phyloP scores from a whole-genome alignment of 2,113 vertebrate species.

The Sula dactylatra region DNA sequence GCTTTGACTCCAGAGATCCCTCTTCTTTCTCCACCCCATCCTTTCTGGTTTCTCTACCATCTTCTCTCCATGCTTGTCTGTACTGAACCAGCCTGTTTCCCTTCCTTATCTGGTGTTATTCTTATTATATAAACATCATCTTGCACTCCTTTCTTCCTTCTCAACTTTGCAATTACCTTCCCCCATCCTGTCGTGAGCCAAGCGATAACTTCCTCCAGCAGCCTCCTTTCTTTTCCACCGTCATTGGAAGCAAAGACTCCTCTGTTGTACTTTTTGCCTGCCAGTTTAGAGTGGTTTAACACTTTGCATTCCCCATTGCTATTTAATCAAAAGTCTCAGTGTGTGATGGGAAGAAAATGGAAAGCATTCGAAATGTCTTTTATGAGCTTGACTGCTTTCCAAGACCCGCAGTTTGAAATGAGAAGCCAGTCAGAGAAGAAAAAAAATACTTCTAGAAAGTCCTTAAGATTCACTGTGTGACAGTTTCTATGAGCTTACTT shows the following conservation, averaged over 20 bases:
- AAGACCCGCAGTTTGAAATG: neutral
- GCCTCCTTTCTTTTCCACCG: neutral
- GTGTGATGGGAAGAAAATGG: neutral
- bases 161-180: neutral
- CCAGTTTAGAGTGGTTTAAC: neutral
- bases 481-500: neutral
- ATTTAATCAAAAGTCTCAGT: neutral
- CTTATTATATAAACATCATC: neutral
- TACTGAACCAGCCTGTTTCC: slow-evolving; percentile 6
- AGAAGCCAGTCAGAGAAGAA: neutral
- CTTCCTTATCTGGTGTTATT: slow-evolving; percentile 10
- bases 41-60: slow-evolving; percentile 10
- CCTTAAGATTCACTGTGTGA: neutral
- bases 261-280: neutral
- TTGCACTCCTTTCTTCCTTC: neutral
- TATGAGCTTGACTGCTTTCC: neutral
- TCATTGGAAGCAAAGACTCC: neutral
- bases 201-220: neutral
- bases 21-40: neutral
- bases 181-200: neutral
- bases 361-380: neutral
- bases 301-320: neutral
- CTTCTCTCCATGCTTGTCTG: neutral
- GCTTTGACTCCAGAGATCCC: neutral
- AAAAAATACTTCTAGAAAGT: neutral